Evolutionary conservation across 2,797 vertebrate genomes (phyloP).

Genomic region (Acanthiza pusilla): DNA sequence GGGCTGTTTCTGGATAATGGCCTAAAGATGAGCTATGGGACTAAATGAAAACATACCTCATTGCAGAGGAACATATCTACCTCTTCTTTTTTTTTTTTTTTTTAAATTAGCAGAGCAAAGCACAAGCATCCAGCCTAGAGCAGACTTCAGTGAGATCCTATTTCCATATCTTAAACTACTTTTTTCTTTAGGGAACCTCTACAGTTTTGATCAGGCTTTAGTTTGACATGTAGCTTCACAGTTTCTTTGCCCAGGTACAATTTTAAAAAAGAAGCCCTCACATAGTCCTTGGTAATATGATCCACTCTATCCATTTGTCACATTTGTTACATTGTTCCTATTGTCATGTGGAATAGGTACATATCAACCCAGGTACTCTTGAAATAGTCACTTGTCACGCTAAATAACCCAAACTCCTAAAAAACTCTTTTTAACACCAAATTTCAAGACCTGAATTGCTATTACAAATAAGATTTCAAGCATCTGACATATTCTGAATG

Average conservation of each 20-base stretch:
- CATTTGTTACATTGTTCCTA: neutral
- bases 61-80: neutral
- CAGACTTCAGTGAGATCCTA: neutral
- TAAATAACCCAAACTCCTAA: neutral
- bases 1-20: neutral
- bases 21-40: neutral
- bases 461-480: neutral
- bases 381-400: neutral
- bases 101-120: neutral
- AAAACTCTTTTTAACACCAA: neutral
- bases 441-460: neutral
- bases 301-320: neutral
- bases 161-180: neutral
- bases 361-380: neutral
- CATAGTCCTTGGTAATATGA: neutral
- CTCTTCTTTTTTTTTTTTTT: neutral
- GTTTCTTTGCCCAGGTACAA: neutral
- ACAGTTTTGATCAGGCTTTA: neutral
- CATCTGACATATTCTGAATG: neutral
- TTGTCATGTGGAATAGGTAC: neutral
- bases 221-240: neutral
- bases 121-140: neutral
- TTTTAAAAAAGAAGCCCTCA: fast-evolving
- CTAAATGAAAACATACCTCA: neutral
- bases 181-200: neutral